Conservation (phyloP, 2,113 vertebrate genomes). For the Crocuta crocuta region DNA sequence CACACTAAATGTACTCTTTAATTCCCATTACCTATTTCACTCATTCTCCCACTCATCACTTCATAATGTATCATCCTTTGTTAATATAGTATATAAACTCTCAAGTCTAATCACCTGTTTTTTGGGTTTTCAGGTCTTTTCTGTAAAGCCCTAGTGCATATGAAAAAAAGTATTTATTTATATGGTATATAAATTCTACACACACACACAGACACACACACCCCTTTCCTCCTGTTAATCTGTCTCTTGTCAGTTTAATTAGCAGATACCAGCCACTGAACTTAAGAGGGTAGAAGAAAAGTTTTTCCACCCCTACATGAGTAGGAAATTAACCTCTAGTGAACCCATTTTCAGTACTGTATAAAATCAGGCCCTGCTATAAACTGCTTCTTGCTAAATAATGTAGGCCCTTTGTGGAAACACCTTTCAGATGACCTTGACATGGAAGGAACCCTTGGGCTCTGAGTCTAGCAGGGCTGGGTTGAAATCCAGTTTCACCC, state of each 20-base stretch:
- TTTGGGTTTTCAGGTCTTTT: background rate
- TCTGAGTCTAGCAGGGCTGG: background rate
- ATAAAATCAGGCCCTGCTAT: background rate
- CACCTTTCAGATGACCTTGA: background rate
- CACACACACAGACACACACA: background rate
- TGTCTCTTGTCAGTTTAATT: background rate
- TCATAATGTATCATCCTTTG: background rate
- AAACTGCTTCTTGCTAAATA: background rate
- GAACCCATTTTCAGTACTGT: constrained; percentile 10
- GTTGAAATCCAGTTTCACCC: background rate
- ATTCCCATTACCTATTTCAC: background rate
- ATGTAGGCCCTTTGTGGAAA: background rate
- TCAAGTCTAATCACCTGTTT: background rate
- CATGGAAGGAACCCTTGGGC: background rate
- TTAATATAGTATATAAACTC: background rate
- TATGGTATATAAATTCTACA: background rate
- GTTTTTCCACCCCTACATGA: background rate
- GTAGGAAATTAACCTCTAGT: constrained; percentile 30
- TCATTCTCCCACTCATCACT: background rate
- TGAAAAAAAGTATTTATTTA: background rate
- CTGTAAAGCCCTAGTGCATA: background rate
- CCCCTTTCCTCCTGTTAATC: background rate
- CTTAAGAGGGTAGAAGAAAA: background rate
- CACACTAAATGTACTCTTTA: background rate
- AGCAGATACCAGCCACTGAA: background rate